Percentiles rank a stretch among this genome's conserved stretches.
phyloP scores from a whole-genome alignment of 37 sponge, comb jelly and placozoan species.

The Cladorhizidae sp. region DNA sequence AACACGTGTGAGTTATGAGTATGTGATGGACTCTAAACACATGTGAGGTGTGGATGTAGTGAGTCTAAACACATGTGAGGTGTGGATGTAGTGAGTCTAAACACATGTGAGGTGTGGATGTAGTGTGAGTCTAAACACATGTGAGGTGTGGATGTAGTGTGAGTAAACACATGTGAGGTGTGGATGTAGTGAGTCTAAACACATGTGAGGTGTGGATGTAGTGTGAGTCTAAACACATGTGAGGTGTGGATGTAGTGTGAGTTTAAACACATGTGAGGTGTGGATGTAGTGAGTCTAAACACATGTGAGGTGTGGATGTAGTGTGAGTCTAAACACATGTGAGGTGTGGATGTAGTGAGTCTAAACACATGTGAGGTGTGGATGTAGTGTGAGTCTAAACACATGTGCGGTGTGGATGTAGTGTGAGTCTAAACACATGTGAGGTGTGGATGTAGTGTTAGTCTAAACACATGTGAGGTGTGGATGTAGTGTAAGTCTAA shows the following conservation, averaged over 20 bases:
- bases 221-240: slow-evolving; percentile 60
- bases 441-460: background rate
- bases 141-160: slow-evolving; percentile 14
- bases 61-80: slow-evolving; percentile 54
- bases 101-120: slow-evolving; percentile 37
- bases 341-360: background rate
- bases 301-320: slow-evolving; percentile 25
- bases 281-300: slow-evolving; percentile 14
- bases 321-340: slow-evolving; percentile 60
- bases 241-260: background rate
- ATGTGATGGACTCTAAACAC: slow-evolving; percentile 26
- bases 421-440: slow-evolving; percentile 60
- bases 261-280: slow-evolving; percentile 52
- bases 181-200: slow-evolving; percentile 14
- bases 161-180: slow-evolving; percentile 52
- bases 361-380: slow-evolving; percentile 52
- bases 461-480: slow-evolving; percentile 52
- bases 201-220: slow-evolving; percentile 25
- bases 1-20: slow-evolving; percentile 50
- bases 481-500: background rate
- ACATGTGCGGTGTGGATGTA: slow-evolving; percentile 24
- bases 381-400: slow-evolving; percentile 21
- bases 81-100: background rate
- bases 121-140: slow-evolving; percentile 42
- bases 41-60: slow-evolving; percentile 22